Conservation (phyloP, 2,888 invertebrate genomes). For the Thereva unica region DNA sequence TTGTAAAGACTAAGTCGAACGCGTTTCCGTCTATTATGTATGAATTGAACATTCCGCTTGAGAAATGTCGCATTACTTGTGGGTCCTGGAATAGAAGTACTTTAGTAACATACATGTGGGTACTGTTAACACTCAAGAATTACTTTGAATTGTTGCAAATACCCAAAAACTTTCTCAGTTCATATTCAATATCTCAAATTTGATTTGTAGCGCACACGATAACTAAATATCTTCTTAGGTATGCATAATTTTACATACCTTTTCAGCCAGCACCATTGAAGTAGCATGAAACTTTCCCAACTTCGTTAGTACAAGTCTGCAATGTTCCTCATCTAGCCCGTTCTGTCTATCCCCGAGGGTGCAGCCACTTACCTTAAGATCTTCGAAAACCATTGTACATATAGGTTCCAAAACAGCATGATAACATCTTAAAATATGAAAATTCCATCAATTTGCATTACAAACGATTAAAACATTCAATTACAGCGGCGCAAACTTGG, state of each 20-base stretch:
- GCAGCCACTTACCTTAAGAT: slow-evolving; percentile 59
- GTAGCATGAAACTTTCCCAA: slow-evolving; percentile 62
- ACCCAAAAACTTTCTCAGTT: no score
- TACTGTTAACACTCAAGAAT: no score
- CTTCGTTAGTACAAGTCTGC: slow-evolving; percentile 59
- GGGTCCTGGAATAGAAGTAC: slow-evolving; percentile 44
- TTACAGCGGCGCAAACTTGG: slow-evolving; percentile 53
- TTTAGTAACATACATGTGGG: background rate
- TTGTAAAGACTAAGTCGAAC: slow-evolving; percentile 13
- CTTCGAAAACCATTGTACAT: slow-evolving; percentile 55
- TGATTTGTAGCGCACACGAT: background rate
- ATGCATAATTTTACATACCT: slow-evolving; percentile 52
- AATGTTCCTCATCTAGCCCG: slow-evolving; percentile 62
- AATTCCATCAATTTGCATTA: no score
- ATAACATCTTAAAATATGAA: slow-evolving; percentile 48
- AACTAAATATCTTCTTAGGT: background rate
- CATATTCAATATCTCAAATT: background rate
- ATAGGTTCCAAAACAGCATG: slow-evolving; percentile 53
- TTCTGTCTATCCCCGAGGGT: slow-evolving; percentile 59
- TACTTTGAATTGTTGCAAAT: no score
- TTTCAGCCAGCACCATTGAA: slow-evolving; percentile 61
- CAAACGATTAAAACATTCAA: no score
- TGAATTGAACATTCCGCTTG: slow-evolving; percentile 1
- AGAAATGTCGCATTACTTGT: slow-evolving; percentile 25
- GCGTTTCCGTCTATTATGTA: slow-evolving; percentile 8